These are phyloP conservation scores for Diplazon laetatorius DNA, from an alignment of 2,888 invertebrate genomes.

Conservation along the genomic window DNA sequence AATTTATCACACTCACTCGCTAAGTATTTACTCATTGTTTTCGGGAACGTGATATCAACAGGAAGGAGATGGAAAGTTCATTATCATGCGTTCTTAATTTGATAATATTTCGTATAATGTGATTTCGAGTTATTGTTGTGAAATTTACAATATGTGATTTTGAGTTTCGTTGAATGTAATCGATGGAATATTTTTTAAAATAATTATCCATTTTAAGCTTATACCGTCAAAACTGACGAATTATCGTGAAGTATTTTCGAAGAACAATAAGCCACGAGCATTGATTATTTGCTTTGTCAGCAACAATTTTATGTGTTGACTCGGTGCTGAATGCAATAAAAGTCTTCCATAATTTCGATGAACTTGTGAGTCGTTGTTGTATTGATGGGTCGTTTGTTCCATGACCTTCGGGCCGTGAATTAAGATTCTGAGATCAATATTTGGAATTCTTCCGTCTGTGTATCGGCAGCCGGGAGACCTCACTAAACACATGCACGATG, in stretches of 20 bases:
- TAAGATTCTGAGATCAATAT: not conserved
- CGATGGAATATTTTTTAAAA: too few relatives aligned
- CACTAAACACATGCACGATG: constrained; percentile 27
- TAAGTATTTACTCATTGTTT: constrained; percentile 7
- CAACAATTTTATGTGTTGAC: too few relatives aligned
- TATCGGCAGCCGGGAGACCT: constrained; percentile 20
- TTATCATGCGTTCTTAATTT: not conserved
- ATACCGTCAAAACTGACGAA: too few relatives aligned
- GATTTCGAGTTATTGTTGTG: too few relatives aligned
- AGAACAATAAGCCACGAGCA: too few relatives aligned
- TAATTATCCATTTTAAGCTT: too few relatives aligned
- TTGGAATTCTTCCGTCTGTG: constrained; percentile 10
- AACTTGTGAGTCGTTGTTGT: not conserved
- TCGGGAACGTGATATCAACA: not conserved
- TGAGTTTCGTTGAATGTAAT: too few relatives aligned
- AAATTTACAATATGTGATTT: too few relatives aligned
- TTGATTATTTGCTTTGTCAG: not conserved
- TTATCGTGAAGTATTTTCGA: too few relatives aligned
- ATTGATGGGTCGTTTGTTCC: not conserved
- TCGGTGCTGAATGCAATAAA: too few relatives aligned
- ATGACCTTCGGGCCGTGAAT: not conserved
- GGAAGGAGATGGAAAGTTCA: not conserved
- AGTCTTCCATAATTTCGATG: not conserved
- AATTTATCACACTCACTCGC: constrained; percentile 25
- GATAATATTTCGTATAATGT: too few relatives aligned